Evolutionary conservation across 2,797 vertebrate species (phyloP).

Genomic region (Tapirus indicus): DNA sequence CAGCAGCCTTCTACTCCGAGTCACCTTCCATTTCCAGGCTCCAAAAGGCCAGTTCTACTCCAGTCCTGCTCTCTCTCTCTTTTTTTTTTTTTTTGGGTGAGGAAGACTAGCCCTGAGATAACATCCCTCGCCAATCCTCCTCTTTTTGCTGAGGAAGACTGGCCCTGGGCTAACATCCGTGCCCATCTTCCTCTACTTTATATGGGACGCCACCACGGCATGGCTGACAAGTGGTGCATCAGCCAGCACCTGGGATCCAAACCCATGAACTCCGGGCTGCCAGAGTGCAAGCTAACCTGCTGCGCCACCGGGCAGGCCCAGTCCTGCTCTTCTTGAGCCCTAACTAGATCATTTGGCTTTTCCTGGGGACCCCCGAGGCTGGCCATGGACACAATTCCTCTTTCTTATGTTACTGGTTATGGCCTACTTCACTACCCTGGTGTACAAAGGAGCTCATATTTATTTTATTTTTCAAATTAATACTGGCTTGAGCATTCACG

Average conservation of each 20-base stretch:
- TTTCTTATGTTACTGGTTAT: neutral
- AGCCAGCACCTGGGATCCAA: too few relatives aligned
- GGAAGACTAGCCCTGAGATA: too few relatives aligned
- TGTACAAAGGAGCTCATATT: neutral
- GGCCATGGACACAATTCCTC: neutral
- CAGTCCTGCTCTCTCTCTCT: neutral
- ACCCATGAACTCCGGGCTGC: too few relatives aligned
- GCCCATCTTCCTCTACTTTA: too few relatives aligned
- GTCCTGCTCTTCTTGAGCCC: neutral
- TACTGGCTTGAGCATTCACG: neutral
- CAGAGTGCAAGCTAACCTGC: too few relatives aligned
- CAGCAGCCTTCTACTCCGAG: neutral
- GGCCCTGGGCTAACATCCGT: too few relatives aligned
- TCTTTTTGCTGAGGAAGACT: too few relatives aligned
- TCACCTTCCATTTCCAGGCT: neutral
- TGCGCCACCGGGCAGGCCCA: too few relatives aligned
- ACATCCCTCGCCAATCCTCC: too few relatives aligned
- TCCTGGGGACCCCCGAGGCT: neutral
- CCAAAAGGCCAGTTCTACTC: neutral
- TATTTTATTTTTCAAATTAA: conserved; percentile 35
- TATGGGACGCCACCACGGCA: too few relatives aligned
- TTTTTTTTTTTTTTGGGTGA: too few relatives aligned
- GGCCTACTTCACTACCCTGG: neutral
- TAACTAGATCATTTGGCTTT: neutral
- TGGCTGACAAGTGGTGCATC: too few relatives aligned